Evolutionary conservation across 2,113 vertebrate species (phyloP).

Genomic region (Acrocephalus arundinaceus): DNA sequence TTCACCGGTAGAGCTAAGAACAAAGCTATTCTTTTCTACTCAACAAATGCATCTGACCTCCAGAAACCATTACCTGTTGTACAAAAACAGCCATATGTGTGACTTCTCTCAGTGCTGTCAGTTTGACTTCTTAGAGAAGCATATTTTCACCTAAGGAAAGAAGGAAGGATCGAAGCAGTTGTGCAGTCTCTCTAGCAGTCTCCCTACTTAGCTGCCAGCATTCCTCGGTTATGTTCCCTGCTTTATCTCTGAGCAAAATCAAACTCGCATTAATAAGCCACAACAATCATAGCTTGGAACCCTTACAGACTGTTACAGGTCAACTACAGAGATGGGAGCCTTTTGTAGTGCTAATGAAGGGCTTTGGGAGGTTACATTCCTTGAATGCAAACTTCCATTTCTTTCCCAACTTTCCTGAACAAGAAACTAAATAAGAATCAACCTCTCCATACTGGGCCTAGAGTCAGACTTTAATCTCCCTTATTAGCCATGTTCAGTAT

Average conservation of each 20-base stretch:
- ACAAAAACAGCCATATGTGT: background rate
- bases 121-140: background rate
- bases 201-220: background rate
- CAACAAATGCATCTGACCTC: background rate
- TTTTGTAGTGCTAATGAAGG: background rate
- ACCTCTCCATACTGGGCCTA: rapidly evolving
- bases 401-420: background rate
- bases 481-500: background rate
- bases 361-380: background rate
- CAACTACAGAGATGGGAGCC: background rate
- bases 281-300: background rate
- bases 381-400: background rate
- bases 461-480: background rate
- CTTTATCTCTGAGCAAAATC: background rate
- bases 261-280: background rate
- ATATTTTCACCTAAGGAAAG: background rate
- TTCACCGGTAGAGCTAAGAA: background rate
- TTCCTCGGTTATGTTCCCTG: background rate
- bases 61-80: background rate
- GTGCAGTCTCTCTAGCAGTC: background rate
- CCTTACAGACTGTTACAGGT: background rate
- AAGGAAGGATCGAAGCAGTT: background rate
- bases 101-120: background rate
- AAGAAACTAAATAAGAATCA: background rate
- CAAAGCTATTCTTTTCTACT: background rate